Evolutionary conservation across 37 sponge, comb jelly and placozoan genomes (phyloP).

Genomic region (Amphimedon queenslandica): DNA sequence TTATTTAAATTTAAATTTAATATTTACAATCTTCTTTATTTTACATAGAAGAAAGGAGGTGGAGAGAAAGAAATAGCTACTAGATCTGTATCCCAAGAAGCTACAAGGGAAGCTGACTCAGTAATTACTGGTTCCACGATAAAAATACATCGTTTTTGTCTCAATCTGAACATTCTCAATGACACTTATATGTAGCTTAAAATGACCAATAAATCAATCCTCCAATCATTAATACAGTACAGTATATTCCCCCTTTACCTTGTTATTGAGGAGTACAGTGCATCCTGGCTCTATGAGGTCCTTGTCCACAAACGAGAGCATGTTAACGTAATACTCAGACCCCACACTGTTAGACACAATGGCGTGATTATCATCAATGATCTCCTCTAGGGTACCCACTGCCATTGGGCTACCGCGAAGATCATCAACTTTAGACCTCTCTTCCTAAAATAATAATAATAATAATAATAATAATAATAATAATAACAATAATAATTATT

Average conservation of each 20-base stretch:
- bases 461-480: too few relatives aligned
- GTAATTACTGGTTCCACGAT: too few relatives aligned
- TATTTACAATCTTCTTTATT: too few relatives aligned
- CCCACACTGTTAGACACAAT: slow-evolving; percentile 97
- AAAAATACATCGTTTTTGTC: too few relatives aligned
- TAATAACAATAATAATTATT: too few relatives aligned
- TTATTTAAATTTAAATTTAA: too few relatives aligned
- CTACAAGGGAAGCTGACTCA: too few relatives aligned
- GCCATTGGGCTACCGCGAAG: slow-evolving; percentile 97
- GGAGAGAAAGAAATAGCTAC: too few relatives aligned
- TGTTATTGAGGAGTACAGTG: slow-evolving; percentile 95
- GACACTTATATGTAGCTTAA: not conserved
- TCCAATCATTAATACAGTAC: not conserved
- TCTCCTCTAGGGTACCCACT: slow-evolving; percentile 97
- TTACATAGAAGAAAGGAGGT: too few relatives aligned
- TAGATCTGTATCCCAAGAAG: too few relatives aligned
- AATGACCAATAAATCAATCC: not conserved
- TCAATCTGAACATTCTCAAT: too few relatives aligned
- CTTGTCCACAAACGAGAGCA: slow-evolving; percentile 98
- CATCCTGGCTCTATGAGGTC: slow-evolving; percentile 98
- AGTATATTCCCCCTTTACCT: slow-evolving; percentile 38
- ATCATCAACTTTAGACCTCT: slow-evolving; percentile 96
- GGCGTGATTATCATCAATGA: slow-evolving; percentile 99
- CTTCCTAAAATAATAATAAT: slow-evolving; percentile 82
- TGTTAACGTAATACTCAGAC: slow-evolving; percentile 97